These are phyloP conservation scores for Chelonia mydas DNA, from an alignment of 2,797 vertebrate species.

Conservation along the genomic window DNA sequence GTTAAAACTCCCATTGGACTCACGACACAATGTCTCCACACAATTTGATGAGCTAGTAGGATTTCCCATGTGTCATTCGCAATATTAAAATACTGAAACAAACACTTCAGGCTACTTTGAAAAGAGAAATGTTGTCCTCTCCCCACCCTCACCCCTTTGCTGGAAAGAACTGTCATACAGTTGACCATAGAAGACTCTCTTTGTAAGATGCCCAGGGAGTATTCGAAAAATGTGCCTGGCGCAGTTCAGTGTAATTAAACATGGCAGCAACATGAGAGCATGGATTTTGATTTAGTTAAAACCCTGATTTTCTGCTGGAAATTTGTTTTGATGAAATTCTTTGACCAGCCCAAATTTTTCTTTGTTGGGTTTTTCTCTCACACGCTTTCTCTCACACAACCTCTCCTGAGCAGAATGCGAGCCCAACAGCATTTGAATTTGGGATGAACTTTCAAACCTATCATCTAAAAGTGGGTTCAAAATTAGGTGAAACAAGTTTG, in stretches of 20 bases:
- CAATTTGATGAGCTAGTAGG: not conserved
- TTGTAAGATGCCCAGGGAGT: not conserved
- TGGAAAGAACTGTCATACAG: not conserved
- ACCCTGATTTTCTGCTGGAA: conserved; percentile 32
- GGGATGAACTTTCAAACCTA: conserved; percentile 52
- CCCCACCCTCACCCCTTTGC: not conserved
- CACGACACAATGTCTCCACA: not conserved
- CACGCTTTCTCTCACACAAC: not conserved
- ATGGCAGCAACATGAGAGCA: not conserved
- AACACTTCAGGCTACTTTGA: not conserved
- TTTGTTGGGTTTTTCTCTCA: not conserved
- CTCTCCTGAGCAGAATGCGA: not conserved
- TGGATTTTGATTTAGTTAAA: not conserved
- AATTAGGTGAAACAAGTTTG: conserved; percentile 61
- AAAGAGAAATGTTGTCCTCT: conserved; percentile 22
- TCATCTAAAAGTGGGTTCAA: conserved; percentile 57
- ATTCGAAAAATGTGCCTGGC: not conserved
- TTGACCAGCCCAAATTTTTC: conserved; percentile 21
- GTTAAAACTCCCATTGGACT: not conserved
- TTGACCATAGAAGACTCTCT: conserved; percentile 28
- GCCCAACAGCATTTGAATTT: not conserved
- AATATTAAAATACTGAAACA: not conserved
- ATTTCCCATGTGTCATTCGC: not conserved
- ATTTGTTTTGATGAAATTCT: conserved; percentile 3
- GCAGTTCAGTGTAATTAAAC: conserved; percentile 14